A percentile compares a stretch with the other conserved stretches of the same genome.
Evolutionary conservation across 2,113 vertebrate genomes (phyloP).

Genomic region (Bucco capensis): DNA sequence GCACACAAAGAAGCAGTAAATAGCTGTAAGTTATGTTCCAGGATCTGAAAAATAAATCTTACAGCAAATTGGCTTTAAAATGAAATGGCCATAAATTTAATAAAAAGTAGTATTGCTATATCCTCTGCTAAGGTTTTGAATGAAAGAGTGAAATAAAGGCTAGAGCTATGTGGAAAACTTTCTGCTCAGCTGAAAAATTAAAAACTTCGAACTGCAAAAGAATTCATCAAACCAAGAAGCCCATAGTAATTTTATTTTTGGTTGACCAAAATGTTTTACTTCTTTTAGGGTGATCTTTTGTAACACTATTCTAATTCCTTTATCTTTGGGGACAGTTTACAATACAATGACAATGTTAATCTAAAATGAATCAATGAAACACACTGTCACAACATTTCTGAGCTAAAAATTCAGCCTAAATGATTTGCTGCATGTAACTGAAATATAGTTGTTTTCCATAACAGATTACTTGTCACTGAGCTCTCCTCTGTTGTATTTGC

Average conservation of each 20-base stretch:
- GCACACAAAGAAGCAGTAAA: background rate
- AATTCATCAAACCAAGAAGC: background rate
- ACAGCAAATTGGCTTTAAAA: background rate
- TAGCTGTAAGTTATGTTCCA: background rate
- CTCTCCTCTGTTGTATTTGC: background rate
- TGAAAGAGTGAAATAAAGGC: background rate
- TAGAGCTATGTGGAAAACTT: background rate
- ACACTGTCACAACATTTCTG: background rate
- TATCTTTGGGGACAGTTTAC: background rate
- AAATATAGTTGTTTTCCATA: background rate
- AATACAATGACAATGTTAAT: background rate
- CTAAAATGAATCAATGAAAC: background rate
- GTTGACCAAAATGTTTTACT: background rate
- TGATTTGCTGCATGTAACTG: background rate
- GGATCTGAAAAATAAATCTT: background rate
- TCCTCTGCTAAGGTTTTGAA: background rate
- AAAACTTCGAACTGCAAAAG: background rate
- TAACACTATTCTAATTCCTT: background rate
- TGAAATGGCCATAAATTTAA: background rate
- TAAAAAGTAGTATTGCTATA: background rate
- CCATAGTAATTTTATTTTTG: background rate
- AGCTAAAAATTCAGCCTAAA: background rate
- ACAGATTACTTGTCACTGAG: background rate
- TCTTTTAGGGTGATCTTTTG: background rate
- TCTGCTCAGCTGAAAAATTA: background rate